phyloP scores from a whole-genome alignment of 2,888 invertebrate genomes.

The Cataglyphis rosenhaueri region DNA sequence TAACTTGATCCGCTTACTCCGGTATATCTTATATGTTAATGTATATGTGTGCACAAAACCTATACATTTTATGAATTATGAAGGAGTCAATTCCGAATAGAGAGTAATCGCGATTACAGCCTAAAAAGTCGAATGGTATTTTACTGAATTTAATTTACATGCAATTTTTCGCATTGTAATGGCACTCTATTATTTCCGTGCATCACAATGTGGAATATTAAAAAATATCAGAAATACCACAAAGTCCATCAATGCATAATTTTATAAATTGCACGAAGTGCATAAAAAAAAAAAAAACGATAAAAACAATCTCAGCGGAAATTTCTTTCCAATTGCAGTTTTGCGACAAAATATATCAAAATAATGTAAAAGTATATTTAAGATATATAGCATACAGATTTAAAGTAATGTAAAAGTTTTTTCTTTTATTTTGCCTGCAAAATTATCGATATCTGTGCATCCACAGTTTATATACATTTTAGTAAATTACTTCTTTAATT shows the following conservation, averaged over 20 bases:
- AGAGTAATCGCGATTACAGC: constrained; percentile 28
- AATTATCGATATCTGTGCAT: not conserved
- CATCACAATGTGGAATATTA: constrained; percentile 43
- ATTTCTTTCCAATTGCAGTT: constrained; percentile 37
- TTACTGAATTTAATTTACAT: constrained; percentile 42
- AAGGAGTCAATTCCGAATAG: constrained; percentile 5
- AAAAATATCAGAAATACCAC: constrained; percentile 52
- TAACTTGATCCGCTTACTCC: constrained; percentile 21
- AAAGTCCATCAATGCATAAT: constrained; percentile 50
- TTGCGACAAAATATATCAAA: constrained; percentile 5
- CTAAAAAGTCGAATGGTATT: constrained; percentile 41
- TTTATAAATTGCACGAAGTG: constrained; percentile 34
- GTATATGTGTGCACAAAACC: not conserved
- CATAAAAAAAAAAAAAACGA: not conserved
- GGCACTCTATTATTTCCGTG: constrained; percentile 30
- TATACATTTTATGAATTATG: constrained; percentile 14
- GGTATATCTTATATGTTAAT: not conserved
- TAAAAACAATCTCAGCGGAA: constrained; percentile 18
- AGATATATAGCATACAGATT: not conserved
- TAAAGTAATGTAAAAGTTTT: constrained; percentile 14
- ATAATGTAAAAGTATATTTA: constrained; percentile 6
- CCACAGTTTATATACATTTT: not conserved
- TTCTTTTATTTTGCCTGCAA: not conserved
- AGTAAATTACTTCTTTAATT: constrained; percentile 17
- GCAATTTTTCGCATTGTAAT: constrained; percentile 48